A percentile compares a stretch with the other conserved stretches of the same genome.
Conservation (phyloP, 1,140 invertebrate species). For the Drosophila sechellia region DNA sequence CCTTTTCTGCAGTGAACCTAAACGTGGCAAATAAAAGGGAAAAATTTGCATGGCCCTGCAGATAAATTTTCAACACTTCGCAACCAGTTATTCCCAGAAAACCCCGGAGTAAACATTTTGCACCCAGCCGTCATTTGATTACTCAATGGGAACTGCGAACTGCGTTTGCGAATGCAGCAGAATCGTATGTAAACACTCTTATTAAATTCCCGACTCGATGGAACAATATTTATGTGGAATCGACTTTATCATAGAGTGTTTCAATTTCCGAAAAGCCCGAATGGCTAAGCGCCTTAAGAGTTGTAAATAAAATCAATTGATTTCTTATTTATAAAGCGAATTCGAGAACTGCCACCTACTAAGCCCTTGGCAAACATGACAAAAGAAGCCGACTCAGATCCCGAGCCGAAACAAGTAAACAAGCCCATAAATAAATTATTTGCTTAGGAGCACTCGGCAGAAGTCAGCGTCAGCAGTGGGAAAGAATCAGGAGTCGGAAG, state of each 20-base stretch:
- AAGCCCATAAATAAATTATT: conserved; percentile 81
- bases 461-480: conserved; percentile 3
- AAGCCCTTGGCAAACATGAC: conserved; percentile 66
- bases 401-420: conserved; percentile 66
- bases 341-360: conserved; percentile 65
- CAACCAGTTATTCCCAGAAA: conserved; percentile 35
- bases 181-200: conserved; percentile 52
- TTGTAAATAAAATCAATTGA: conserved; percentile 81
- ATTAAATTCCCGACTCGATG: conserved; percentile 28
- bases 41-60: conserved; percentile 29
- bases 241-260: conserved; percentile 32
- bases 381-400: conserved; percentile 35
- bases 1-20: conserved; percentile 6
- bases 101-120: conserved; percentile 29
- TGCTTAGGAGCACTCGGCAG: conserved; percentile 54
- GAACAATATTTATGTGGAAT: conserved; percentile 56
- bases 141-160: background rate
- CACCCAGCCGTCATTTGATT: conserved; percentile 33
- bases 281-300: conserved; percentile 75
- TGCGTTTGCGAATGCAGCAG: conserved; percentile 19
- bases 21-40: conserved; percentile 26
- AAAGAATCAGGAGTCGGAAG: background rate
- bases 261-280: conserved; percentile 46
- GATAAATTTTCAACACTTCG: conserved; percentile 47
- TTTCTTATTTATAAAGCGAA: conserved; percentile 80